Evolutionary conservation across 2,113 vertebrate genomes (phyloP).

Genomic region (Pterocles orientalis): DNA sequence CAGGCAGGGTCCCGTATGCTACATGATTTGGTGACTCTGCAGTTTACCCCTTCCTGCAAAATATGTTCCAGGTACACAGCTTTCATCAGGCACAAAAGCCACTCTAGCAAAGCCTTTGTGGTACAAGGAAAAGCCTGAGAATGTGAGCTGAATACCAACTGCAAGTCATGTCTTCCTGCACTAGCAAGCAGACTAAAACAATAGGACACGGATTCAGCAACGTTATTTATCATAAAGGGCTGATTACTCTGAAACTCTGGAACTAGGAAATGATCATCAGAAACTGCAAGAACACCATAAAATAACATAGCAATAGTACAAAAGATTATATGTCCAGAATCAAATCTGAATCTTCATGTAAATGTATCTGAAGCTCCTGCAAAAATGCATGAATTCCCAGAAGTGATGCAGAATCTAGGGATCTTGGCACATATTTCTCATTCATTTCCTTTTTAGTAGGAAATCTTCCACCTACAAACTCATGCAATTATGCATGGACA

Average conservation of each 20-base stretch:
- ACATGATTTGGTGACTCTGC: conserved; percentile 1
- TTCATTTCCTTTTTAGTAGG: background rate
- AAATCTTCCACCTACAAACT: background rate
- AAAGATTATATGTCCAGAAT: background rate
- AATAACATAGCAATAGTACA: background rate
- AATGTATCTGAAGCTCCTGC: background rate
- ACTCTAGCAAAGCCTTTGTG: background rate
- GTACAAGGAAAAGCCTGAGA: background rate
- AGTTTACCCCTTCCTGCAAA: conserved; percentile 15
- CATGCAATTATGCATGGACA: background rate
- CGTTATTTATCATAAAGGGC: background rate
- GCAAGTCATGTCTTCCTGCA: background rate
- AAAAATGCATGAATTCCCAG: background rate
- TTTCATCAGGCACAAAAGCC: background rate
- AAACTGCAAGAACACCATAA: background rate
- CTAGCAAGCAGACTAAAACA: background rate
- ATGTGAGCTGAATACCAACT: conserved; percentile 11
- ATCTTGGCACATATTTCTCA: background rate
- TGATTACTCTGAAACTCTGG: background rate
- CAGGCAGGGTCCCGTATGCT: background rate
- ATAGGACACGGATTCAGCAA: background rate
- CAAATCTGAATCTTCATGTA: background rate
- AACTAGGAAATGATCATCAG: background rate
- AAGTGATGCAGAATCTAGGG: background rate
- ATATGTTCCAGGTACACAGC: background rate